These are phyloP conservation scores for Microtus ochrogaster DNA, from an alignment of 2,113 vertebrate genomes.

Conservation along the genomic window DNA sequence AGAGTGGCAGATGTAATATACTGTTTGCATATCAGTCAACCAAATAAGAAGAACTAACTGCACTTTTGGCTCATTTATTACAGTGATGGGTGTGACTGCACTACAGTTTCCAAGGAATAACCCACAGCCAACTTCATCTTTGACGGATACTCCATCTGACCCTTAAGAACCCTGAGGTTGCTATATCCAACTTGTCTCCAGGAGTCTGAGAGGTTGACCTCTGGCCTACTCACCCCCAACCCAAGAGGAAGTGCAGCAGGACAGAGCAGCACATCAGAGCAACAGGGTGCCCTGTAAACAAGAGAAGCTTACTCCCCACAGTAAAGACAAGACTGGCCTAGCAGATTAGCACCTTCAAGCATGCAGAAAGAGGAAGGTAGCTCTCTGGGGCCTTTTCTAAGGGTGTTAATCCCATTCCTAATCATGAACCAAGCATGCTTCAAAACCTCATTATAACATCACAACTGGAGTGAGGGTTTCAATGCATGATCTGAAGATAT, in stretches of 20 bases:
- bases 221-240: no score
- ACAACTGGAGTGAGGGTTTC: no score
- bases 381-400: neutral
- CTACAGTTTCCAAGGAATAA: neutral
- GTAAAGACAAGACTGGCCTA: no score
- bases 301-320: neutral
- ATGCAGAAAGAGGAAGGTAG: neutral
- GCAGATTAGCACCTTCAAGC: no score
- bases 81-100: neutral
- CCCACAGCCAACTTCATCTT: neutral
- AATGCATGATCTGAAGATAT: no score
- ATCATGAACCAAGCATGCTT: neutral
- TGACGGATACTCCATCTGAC: neutral
- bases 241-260: no score
- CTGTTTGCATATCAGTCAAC: slow-evolving; percentile 43
- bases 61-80: neutral
- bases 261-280: neutral
- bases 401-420: neutral
- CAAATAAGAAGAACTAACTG: neutral
- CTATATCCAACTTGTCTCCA: no score
- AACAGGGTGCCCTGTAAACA: neutral
- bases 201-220: no score
- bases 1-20: neutral
- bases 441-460: neutral
- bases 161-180: no score